phyloP scores from a whole-genome alignment of 2,888 invertebrate species.

The Dicyrtomina minuta region DNA sequence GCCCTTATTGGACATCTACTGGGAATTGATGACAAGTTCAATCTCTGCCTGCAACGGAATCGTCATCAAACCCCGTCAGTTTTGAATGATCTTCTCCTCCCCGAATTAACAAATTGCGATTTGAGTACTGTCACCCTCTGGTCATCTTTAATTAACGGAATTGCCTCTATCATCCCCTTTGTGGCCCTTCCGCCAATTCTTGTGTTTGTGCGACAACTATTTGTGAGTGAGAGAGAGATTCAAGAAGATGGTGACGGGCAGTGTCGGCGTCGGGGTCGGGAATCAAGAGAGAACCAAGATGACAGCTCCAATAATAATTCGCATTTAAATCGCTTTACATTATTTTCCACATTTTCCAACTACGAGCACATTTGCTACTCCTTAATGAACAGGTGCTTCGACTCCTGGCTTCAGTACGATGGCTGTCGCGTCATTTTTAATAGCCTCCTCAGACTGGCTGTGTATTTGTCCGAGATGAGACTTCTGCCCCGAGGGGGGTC shows the following conservation, averaged over 20 bases:
- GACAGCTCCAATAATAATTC: background rate
- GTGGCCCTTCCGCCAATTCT: constrained; percentile 39
- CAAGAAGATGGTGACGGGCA: background rate
- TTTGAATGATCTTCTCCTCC: constrained; percentile 40
- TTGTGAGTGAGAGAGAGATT: background rate
- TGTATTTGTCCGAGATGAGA: constrained; percentile 18
- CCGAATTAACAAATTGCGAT: constrained; percentile 33
- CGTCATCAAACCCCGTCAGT: constrained; percentile 20
- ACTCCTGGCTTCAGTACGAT: constrained; percentile 5
- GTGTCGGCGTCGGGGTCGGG: background rate
- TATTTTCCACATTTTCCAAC: background rate
- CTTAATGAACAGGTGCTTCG: constrained; percentile 33
- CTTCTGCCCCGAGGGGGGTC: background rate
- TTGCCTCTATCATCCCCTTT: constrained; percentile 42
- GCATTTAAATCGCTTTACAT: background rate
- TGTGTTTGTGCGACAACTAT: constrained; percentile 17
- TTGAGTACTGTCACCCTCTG: constrained; percentile 37
- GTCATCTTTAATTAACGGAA: constrained; percentile 39
- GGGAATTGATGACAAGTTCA: constrained; percentile 47
- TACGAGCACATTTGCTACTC: constrained; percentile 39
- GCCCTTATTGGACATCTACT: constrained; percentile 47
- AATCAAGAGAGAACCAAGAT: background rate
- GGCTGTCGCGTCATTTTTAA: constrained; percentile 33
- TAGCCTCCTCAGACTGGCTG: constrained; percentile 34
- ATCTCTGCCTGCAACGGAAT: constrained; percentile 43